Percentiles rank a stretch among this genome's conserved stretches.
phyloP scores from a whole-genome alignment of 2,888 invertebrate species.

The Dasypogon diadema region DNA sequence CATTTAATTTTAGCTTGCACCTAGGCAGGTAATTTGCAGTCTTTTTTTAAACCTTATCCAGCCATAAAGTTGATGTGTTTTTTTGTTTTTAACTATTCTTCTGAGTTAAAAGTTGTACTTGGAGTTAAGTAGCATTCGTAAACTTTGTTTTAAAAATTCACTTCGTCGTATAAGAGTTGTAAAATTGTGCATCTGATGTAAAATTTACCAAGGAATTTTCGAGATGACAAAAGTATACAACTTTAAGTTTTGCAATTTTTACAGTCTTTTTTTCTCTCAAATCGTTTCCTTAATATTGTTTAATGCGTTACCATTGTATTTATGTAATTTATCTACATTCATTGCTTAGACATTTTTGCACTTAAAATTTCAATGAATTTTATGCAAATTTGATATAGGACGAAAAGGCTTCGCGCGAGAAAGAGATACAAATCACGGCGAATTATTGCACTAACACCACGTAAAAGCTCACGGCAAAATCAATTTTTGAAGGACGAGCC shows the following conservation, averaged over 20 bases:
- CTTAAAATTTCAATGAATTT: slow-evolving; percentile 15
- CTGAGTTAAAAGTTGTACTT: slow-evolving; percentile 44
- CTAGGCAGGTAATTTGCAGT: background rate
- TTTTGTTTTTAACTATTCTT: background rate
- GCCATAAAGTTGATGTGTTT: background rate
- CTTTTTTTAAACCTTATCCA: slow-evolving; percentile 1
- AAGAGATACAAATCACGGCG: background rate
- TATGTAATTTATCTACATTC: too few species aligned
- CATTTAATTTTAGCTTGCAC: background rate
- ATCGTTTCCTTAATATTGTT: background rate
- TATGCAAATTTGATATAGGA: slow-evolving; percentile 16
- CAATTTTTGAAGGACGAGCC: slow-evolving; percentile 49
- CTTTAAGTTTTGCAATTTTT: slow-evolving; percentile 19
- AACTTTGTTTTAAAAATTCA: slow-evolving; percentile 34
- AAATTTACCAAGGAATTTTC: slow-evolving; percentile 23
- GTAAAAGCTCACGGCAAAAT: slow-evolving; percentile 38
- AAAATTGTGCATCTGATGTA: slow-evolving; percentile 41
- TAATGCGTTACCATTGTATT: too few species aligned
- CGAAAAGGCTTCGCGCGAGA: background rate
- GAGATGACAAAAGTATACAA: slow-evolving; percentile 35
- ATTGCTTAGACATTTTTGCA: too few species aligned
- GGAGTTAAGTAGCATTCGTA: slow-evolving; percentile 34
- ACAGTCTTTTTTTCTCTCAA: slow-evolving; percentile 46
- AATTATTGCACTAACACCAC: slow-evolving; percentile 37
- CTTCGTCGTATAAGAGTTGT: slow-evolving; percentile 13